Conservation (phyloP, 2,113 vertebrate species). For the Sarotherodon lohbergeri region DNA sequence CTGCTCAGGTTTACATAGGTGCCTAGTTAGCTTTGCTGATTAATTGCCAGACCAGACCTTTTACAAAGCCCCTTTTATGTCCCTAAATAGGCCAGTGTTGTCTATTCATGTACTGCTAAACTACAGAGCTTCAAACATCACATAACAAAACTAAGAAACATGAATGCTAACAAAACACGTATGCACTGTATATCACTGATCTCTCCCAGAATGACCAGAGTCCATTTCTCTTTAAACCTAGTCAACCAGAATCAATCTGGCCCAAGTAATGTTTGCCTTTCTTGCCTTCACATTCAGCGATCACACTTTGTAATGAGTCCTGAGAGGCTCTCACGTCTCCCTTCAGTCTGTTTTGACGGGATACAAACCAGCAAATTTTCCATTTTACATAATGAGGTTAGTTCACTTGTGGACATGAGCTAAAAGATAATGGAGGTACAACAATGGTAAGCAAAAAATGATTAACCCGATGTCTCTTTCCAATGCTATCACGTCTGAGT, state of each 20-base stretch:
- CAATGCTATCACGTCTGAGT: neutral
- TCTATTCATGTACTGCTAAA: neutral
- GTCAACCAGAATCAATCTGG: slow-evolving; percentile 59
- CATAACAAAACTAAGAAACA: neutral
- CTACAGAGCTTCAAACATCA: neutral
- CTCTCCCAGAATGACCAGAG: neutral
- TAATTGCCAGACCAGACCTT: neutral
- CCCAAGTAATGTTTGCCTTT: slow-evolving; percentile 50
- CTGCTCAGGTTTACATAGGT: neutral
- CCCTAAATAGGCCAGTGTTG: neutral
- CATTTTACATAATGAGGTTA: neutral
- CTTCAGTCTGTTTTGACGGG: neutral
- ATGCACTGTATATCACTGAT: neutral
- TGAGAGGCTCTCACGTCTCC: slow-evolving; percentile 8
- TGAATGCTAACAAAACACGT: neutral
- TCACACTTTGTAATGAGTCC: slow-evolving; percentile 20
- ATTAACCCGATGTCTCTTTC: neutral
- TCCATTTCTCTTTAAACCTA: slow-evolving; percentile 53
- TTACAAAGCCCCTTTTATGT: neutral
- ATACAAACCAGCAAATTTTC: neutral
- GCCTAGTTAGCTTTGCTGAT: neutral
- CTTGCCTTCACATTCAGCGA: slow-evolving; percentile 6
- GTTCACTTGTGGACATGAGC: neutral
- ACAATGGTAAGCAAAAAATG: slow-evolving; percentile 28
- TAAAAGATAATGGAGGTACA: neutral